These are phyloP conservation scores for Drosophila nr. perissopoda DNA, from an alignment of 2,888 invertebrate genomes.

Conservation along the genomic window DNA sequence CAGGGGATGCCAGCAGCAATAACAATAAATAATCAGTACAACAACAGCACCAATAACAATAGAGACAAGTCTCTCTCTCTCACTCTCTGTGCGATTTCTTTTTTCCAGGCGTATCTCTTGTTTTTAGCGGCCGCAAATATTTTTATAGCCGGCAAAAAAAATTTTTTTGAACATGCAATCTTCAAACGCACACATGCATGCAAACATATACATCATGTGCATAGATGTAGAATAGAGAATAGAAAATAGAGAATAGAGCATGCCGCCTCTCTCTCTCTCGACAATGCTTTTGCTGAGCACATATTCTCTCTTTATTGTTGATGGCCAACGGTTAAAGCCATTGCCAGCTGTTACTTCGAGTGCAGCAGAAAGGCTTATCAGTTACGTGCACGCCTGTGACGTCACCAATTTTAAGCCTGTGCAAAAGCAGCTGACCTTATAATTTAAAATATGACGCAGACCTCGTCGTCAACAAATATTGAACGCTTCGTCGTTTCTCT, in stretches of 20 bases:
- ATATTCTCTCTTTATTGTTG: constrained; percentile 1
- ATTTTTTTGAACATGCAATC: constrained; percentile 33
- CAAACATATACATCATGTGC: constrained; percentile 1
- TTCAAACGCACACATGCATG: constrained; percentile 16
- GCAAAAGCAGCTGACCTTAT: constrained; percentile 39
- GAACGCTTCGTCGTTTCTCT: constrained; percentile 7
- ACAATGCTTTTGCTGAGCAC: constrained; percentile 12
- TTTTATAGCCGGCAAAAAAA: constrained; percentile 53
- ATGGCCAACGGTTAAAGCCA: constrained; percentile 24
- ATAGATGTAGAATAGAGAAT: neutral
- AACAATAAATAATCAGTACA: constrained; percentile 59
- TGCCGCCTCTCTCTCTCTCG: constrained; percentile 6
- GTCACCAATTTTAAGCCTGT: constrained; percentile 46
- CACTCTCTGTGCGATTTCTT: constrained; percentile 25
- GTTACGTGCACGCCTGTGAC: constrained; percentile 51
- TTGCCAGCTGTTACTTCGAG: constrained; percentile 44
- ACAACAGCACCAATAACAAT: constrained; percentile 17
- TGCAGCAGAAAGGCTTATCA: constrained; percentile 57
- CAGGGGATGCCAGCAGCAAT: constrained; percentile 32
- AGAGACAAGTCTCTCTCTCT: constrained; percentile 22
- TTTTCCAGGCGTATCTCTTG: constrained; percentile 20
- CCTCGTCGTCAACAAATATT: constrained; percentile 4
- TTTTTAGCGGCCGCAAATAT: constrained; percentile 46
- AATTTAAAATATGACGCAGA: constrained; percentile 19
- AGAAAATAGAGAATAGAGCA: constrained; percentile 7